A percentile compares a stretch with the other conserved stretches of the same genome.
phyloP scores from a whole-genome alignment of 1,140 invertebrate species.

The Calephelis virginiensis region DNA sequence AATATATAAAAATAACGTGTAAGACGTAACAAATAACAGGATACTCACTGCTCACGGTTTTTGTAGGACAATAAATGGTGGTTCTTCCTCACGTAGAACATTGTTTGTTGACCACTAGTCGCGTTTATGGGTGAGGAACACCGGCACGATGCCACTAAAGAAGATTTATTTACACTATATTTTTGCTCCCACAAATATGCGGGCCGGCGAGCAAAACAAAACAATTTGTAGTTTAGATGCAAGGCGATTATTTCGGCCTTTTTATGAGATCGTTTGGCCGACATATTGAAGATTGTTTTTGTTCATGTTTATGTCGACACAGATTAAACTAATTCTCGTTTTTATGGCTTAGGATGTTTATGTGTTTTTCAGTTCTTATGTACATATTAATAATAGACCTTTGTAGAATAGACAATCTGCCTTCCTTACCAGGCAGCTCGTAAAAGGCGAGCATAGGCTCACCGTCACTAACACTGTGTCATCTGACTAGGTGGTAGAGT shows the following conservation, averaged over 20 bases:
- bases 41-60: slow-evolving; percentile 32
- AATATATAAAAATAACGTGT: slow-evolving; percentile 13
- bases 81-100: slow-evolving; percentile 42
- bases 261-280: slow-evolving; percentile 4
- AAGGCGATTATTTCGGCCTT: background rate
- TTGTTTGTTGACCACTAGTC: slow-evolving; percentile 37
- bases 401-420: no score
- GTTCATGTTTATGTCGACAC: background rate
- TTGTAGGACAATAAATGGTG: slow-evolving; percentile 44
- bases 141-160: slow-evolving; percentile 35
- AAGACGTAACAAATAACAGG: slow-evolving; percentile 19
- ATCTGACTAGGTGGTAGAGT: no score
- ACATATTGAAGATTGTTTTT: slow-evolving; percentile 1
- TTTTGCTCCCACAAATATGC: slow-evolving; percentile 18
- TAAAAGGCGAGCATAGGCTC: no score
- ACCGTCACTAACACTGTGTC: no score
- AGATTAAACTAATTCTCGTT: no score
- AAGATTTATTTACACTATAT: slow-evolving; percentile 35
- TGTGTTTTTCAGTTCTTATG: no score
- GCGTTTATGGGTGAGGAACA: slow-evolving; percentile 37
- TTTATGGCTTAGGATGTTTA: no score
- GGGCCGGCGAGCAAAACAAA: background rate
- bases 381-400: no score
- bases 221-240: slow-evolving; percentile 18
- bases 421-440: no score